Evolutionary conservation across 2,888 invertebrate genomes (phyloP).

Genomic region (Cantharis rustica): DNA sequence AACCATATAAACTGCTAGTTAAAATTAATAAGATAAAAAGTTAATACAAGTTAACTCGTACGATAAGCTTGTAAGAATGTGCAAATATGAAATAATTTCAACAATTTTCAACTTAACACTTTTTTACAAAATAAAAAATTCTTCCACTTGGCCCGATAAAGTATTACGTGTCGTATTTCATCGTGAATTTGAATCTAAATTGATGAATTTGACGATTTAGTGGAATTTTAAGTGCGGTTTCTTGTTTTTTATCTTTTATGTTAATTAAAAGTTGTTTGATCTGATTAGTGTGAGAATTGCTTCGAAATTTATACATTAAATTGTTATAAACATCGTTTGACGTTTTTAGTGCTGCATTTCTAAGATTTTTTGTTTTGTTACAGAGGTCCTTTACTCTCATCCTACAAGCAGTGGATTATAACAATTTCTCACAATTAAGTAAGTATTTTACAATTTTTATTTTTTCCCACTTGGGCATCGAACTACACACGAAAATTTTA

Average conservation of each 20-base stretch:
- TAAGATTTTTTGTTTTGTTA: slow-evolving; percentile 54
- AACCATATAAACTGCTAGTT: background rate
- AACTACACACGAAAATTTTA: background rate
- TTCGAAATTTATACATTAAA: background rate
- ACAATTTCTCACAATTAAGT: slow-evolving; percentile 75
- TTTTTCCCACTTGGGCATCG: background rate
- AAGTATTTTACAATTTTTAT: slow-evolving; percentile 50
- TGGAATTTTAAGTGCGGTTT: background rate
- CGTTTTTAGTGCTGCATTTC: background rate
- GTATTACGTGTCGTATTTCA: background rate
- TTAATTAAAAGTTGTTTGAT: slow-evolving; percentile 1
- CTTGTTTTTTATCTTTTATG: background rate
- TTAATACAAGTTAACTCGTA: slow-evolving; percentile 1
- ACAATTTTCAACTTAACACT: background rate
- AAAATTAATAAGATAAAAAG: slow-evolving; percentile 25
- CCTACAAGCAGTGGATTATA: slow-evolving; percentile 87
- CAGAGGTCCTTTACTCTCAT: slow-evolving; percentile 94
- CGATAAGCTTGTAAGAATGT: background rate
- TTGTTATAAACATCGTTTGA: background rate
- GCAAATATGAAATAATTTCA: background rate
- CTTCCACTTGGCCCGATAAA: background rate
- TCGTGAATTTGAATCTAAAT: background rate
- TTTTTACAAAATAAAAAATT: background rate
- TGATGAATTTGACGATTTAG: background rate
- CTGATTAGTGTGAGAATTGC: slow-evolving; percentile 4